Base-by-base conservation (phyloP, 2,888 invertebrate species). In the Stenodema calcarata region DNA sequence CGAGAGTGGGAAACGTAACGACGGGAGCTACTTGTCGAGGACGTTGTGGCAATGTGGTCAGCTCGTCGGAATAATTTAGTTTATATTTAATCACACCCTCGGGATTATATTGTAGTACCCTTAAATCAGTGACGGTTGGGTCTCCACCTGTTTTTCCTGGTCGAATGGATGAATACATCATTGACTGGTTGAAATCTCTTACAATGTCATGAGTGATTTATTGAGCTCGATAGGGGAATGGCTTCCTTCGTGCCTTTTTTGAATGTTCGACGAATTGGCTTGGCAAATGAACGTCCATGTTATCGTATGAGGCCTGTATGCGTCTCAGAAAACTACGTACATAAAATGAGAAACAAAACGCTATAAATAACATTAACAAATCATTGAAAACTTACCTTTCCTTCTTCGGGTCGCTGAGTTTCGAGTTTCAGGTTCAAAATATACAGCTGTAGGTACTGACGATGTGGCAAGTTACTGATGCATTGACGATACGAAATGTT, bases 191-290 rank as follows among this genome's bases (percentile, higher is more conserved):
- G 44, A 78, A 84, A 18, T 75, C 54, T 28, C 18, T 73, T 12
- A 84, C 30, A 30, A 76, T 54, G 30, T 18, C 30, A 30, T 86
- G 62, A 35, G 6, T 30, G 12, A 86, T 50, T 41, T 80, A 23
- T 54, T 47, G 11, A 23, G 86, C 54, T 14, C 79, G 76, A 54
- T 81, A 86, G 23, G 86, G 86, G 44, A 47, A 79, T 6, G 86
- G 86, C 7, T 86, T 80, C 76, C 42, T 41, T 42, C 87, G 16
- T 23, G 88, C 88, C 44, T 80, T 80, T 69, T 87, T 81, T 9
- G 85, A 83, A 23, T 80, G 70, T 73, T 87, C 78, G 42, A 88
- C 85, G 84, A 83, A 88, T 62, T 88, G 86, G 69, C 50, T 54
- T 18, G 88, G 85, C 47, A 85, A 47, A 28, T 85, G 62, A n/a